phyloP scores from a whole-genome alignment of 2,113 vertebrate genomes.

The Hemiscyllium ocellatum region DNA sequence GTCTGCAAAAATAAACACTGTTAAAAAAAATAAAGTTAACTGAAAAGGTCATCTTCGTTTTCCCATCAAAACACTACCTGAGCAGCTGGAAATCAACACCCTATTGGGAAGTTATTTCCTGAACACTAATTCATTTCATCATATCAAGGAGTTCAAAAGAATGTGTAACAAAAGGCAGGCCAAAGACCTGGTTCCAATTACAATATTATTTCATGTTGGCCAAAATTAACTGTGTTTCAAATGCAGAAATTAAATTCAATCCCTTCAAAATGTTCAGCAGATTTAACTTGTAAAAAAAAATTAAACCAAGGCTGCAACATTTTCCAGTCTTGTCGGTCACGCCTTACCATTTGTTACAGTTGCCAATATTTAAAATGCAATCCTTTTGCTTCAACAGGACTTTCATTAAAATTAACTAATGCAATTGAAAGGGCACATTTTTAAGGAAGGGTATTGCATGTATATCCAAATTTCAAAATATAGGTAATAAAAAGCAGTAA shows the following conservation, averaged over 20 bases:
- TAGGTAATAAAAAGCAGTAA: not conserved
- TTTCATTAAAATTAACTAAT: not conserved
- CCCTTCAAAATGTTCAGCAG: not conserved
- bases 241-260: slow-evolving; percentile 16
- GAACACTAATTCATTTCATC: slow-evolving; percentile 42
- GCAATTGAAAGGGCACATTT: not conserved
- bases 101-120: slow-evolving; percentile 47
- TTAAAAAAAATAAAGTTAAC: not conserved
- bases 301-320: not conserved
- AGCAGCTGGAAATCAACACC: slow-evolving; percentile 41
- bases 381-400: not conserved
- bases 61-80: not conserved
- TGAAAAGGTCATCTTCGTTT: not conserved
- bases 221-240: slow-evolving; percentile 34
- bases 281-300: not conserved
- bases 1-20: not conserved
- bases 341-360: not conserved
- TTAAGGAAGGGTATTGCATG: not conserved
- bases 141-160: slow-evolving; percentile 37
- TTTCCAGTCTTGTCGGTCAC: not conserved
- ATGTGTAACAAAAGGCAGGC: slow-evolving; percentile 39
- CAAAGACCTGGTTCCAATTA: slow-evolving; percentile 46
- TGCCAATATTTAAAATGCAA: slow-evolving; percentile 20
- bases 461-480: not conserved
- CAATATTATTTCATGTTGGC: slow-evolving; percentile 19